Conservation (phyloP, 1,140 invertebrate genomes). For the Muscidifurax raptorellus region DNA sequence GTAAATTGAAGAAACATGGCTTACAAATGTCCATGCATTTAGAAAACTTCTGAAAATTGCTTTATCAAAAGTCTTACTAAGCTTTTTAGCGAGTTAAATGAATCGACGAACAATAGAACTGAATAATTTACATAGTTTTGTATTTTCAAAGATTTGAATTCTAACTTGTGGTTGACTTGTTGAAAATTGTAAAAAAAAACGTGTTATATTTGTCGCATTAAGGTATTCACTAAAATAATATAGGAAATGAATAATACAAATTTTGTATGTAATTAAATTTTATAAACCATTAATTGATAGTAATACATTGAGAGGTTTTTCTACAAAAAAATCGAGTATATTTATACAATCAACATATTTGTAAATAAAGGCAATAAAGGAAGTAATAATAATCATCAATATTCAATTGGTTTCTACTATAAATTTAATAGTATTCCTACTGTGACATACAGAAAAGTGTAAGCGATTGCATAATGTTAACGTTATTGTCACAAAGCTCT, state of each 20-base stretch:
- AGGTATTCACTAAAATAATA: slow-evolving; percentile 41
- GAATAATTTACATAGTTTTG: slow-evolving; percentile 14
- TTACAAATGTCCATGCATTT: background rate
- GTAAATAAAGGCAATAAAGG: slow-evolving; percentile 52
- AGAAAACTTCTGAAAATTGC: background rate
- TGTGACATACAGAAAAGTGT: too few relatives aligned
- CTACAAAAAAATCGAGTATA: slow-evolving; percentile 42
- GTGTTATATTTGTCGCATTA: slow-evolving; percentile 49
- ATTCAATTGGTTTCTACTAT: background rate
- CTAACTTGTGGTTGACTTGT: slow-evolving; percentile 35
- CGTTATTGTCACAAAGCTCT: too few relatives aligned
- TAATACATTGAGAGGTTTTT: slow-evolving; percentile 44
- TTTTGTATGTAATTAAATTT: slow-evolving; percentile 49
- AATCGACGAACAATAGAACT: background rate
- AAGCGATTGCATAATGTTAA: too few relatives aligned
- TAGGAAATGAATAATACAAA: slow-evolving; percentile 29
- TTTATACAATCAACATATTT: slow-evolving; percentile 45
- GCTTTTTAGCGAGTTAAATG: background rate
- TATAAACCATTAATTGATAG: slow-evolving; percentile 41
- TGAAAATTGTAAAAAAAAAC: slow-evolving; percentile 56
- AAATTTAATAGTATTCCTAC: background rate
- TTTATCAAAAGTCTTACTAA: background rate
- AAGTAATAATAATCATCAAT: slow-evolving; percentile 45
- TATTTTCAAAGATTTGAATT: slow-evolving; percentile 40
- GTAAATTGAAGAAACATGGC: background rate